Conservation (phyloP, 1,140 invertebrate species). For the Polypedilum pembai region DNA sequence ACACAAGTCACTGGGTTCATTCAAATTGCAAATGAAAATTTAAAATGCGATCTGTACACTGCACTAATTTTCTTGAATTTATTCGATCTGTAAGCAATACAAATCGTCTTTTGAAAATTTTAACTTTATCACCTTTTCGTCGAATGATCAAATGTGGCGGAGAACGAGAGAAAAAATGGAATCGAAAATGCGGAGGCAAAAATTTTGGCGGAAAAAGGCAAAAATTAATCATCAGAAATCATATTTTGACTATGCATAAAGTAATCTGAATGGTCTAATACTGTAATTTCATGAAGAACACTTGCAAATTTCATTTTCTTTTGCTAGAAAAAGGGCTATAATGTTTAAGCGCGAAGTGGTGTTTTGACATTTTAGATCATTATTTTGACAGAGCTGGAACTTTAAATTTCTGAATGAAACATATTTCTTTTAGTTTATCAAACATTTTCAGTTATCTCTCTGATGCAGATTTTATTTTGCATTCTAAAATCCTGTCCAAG, state of each 20-base stretch:
- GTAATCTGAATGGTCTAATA: background rate
- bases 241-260: background rate
- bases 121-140: conserved; percentile 2
- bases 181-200: conserved; percentile 23
- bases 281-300: background rate
- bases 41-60: background rate
- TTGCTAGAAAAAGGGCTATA: background rate
- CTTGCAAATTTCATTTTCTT: background rate
- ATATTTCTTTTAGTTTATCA: background rate
- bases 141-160: background rate
- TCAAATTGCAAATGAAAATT: background rate
- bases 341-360: background rate
- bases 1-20: background rate
- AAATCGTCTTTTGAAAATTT: background rate
- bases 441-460: background rate
- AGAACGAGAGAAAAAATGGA: conserved; percentile 25
- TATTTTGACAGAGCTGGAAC: background rate
- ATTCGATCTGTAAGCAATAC: background rate
- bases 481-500: background rate
- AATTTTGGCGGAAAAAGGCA: conserved; percentile 7
- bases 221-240: background rate
- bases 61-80: background rate
- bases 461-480: background rate
- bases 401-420: conserved; percentile 23
- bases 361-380: conserved; percentile 13